Base-by-base conservation (phyloP, 2,797 vertebrate species). In the Phaenicophaeus curvirostris region DNA sequence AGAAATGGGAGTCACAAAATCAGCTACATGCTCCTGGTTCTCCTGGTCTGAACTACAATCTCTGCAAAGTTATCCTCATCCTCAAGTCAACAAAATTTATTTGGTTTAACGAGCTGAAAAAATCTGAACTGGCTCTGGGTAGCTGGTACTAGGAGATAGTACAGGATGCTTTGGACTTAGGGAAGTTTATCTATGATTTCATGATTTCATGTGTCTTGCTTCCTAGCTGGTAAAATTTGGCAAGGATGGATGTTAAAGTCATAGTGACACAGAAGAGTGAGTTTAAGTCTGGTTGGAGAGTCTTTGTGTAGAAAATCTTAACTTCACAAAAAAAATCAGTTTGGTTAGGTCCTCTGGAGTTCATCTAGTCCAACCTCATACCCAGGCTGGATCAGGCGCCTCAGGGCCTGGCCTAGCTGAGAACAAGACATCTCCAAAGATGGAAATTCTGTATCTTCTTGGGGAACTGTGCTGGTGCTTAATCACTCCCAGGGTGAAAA, bases 291-390 rank as follows among this genome's bases (percentile, higher is more conserved):
- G 2, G 1, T 37, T 66, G 13, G 20, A 63, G 27, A 27, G n/a
- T 44, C 57, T 55, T 76, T 74, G 6, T 30, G 6, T 61, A 77
- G 39, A 84, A 79, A 74, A 55, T 19, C 2, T 7, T 58, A 37
- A 33, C 13, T 65, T 53, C 4, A 37, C 42, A 1, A 12, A 8
- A 35, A 62, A 39, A 10, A 1, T 23, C 3, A 8, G 1, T 67
- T 78, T 74, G 31, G 12, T 4, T 30, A 59, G 21, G 28, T 39
- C 42, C 5, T 58, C 46, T 48, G 39, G 15, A 37, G 11, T 16
- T 25, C 20, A 20, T 37, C 20, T 37, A 37, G 12, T 55, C 28
- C 14, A 58, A 3, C 18, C 18, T 55, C 35, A 12, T 27, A 62
- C 5, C 9, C 11, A 55, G 19, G 12, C 3, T 73, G 50, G 18